Evolutionary conservation across 2,888 invertebrate species (phyloP), one percentile per base, ranked within the genome.

Genomic region (Fragum sueziense): DNA sequence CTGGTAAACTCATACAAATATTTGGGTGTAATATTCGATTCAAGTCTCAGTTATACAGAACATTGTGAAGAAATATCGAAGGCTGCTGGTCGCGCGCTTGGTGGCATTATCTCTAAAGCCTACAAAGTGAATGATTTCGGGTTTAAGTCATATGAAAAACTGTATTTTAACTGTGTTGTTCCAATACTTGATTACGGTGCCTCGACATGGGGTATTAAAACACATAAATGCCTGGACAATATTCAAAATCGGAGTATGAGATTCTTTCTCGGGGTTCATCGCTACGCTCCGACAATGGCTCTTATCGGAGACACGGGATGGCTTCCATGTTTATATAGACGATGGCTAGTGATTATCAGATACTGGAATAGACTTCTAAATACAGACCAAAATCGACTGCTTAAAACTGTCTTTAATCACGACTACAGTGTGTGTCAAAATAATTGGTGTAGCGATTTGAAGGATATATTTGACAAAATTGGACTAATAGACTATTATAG

Each of bases 311-410:
- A 82, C 33, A 68, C 29, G 6, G 79, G 79, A 22, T 76, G 76
- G 76, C 51, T 79, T 4, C 82, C 76, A 14, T 62, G 67, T 37
- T 1, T 17, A 4, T 73, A 73, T n/a, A 41, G 70, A 22, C 57
- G 72, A 14, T 79, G 76, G 79, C 14, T 47, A n/a, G 37, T n/a
- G 1, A 78, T 78, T 22, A 29, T 79, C n/a, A 22, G 70, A 20
- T 78, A 67, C 51, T 79, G 76, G 70, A 79, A 73, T 31, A 69
- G 79, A 65, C 73, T 76, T 47, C 17, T 76, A n/a, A 25, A n/a
- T 6, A 25, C 68, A 20, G 47, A 72, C 52, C 14, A 54, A 20
- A 34, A 69, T 34, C 59, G 57, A 14, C n/a, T 77, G 0, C 54
- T 61, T 2, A 61, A 67, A 34, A 51, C 20, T 14, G 71, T 76